Conservation (phyloP, 2,113 vertebrate genomes). For the Thunnus maccoyii region DNA sequence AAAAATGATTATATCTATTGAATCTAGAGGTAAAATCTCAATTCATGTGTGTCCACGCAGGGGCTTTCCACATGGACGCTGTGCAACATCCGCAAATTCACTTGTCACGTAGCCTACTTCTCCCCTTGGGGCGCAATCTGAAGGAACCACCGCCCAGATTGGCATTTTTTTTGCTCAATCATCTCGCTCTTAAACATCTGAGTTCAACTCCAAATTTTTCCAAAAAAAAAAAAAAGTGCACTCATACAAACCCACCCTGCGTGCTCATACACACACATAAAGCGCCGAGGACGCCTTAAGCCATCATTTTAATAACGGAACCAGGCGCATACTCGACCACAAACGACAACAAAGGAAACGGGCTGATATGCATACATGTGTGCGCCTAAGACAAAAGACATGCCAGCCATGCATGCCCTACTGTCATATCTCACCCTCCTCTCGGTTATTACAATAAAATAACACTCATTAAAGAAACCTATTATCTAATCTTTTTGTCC, state of each 20-base stretch:
- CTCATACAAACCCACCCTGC: neutral
- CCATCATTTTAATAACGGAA: slow-evolving; percentile 19
- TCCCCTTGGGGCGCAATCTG: slow-evolving; percentile 62
- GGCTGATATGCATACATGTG: neutral
- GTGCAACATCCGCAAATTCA: slow-evolving; percentile 64
- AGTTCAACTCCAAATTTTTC: neutral
- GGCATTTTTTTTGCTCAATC: slow-evolving; percentile 39
- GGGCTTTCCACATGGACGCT: slow-evolving; percentile 52
- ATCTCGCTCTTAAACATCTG: slow-evolving; percentile 12
- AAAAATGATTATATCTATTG: neutral
- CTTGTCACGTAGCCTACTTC: slow-evolving; percentile 63
- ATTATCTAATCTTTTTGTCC: neutral
- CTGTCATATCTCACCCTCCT: neutral
- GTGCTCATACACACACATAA: slow-evolving; percentile 16
- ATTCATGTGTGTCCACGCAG: neutral
- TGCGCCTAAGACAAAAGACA: slow-evolving; percentile 42
- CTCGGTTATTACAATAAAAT: neutral
- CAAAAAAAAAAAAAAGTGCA: neutral
- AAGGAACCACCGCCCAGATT: slow-evolving; percentile 83
- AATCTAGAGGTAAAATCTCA: neutral
- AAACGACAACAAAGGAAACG: slow-evolving; percentile 62
- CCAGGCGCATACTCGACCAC: slow-evolving; percentile 25
- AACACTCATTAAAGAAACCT: neutral
- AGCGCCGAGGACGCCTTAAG: neutral
- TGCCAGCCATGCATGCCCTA: neutral